These are phyloP conservation scores for Pristis pectinata DNA, from an alignment of 2,797 vertebrate species.

Conservation along the genomic window DNA sequence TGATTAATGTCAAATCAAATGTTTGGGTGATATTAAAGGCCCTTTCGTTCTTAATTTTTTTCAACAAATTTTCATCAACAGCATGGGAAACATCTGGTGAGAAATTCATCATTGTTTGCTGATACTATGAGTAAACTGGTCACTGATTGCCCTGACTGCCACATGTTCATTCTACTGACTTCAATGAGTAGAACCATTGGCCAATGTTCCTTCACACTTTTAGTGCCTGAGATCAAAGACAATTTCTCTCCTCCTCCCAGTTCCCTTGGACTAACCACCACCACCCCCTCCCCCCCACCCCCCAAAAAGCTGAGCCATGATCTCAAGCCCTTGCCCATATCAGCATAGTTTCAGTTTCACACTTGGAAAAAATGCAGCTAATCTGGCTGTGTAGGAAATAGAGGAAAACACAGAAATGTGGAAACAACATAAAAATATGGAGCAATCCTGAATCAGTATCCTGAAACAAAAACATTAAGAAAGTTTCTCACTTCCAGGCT, in stretches of 20 bases:
- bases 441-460: not conserved
- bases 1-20: not conserved
- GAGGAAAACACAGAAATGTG: not conserved
- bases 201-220: no score
- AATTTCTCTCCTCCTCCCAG: no score
- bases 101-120: no score
- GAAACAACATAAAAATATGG: not conserved
- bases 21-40: not conserved
- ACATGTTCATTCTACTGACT: no score
- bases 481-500: not conserved
- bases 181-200: no score
- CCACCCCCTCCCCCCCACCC: no score
- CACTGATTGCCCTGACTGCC: no score
- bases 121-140: no score
- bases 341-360: not conserved
- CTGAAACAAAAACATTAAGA: not conserved
- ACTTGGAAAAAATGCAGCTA: not conserved
- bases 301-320: not conserved
- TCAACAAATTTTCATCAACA: not conserved
- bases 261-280: no score
- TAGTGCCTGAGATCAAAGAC: no score
- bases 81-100: not conserved
- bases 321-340: not conserved
- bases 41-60: not conserved
- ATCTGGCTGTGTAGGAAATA: not conserved